Conservation (phyloP, 2,797 vertebrate genomes). For the Danio jaintianensis region DNA sequence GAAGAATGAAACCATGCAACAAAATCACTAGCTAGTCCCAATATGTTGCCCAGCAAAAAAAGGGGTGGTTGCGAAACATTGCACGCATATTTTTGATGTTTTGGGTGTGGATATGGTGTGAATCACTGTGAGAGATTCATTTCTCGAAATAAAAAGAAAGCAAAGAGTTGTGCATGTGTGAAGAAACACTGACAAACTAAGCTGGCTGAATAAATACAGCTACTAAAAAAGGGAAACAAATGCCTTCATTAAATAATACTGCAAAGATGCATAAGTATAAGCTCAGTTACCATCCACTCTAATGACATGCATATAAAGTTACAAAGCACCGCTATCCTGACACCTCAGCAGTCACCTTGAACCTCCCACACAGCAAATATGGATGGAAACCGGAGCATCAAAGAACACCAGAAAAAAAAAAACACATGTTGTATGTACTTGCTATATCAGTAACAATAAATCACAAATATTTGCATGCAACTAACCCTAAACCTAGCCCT, state of each 20-base stretch:
- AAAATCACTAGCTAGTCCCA: conserved; percentile 28
- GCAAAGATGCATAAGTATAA: neutral
- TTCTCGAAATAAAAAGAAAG: conserved; percentile 20
- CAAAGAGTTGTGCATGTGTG: conserved; percentile 1
- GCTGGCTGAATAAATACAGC: neutral
- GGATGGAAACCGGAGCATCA: conserved; percentile 64
- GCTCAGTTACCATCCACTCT: too few species aligned
- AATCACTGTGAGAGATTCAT: conserved; percentile 40
- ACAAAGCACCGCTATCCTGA: conserved; percentile 44
- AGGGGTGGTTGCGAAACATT: conserved; percentile 25
- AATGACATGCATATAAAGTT: neutral
- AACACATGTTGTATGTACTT: too few species aligned
- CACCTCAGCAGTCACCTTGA: conserved; percentile 57
- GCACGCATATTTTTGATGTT: conserved; percentile 27
- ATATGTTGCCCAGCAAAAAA: neutral
- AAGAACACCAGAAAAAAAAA: conserved; percentile 63
- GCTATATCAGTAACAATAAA: too few species aligned
- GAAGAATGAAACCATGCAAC: conserved; percentile 29
- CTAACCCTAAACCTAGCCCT: too few species aligned
- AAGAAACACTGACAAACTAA: neutral
- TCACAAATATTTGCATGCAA: too few species aligned
- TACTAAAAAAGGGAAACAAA: neutral
- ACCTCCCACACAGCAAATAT: conserved; percentile 72
- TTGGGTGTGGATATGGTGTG: conserved; percentile 58
- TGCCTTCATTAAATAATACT: neutral